Evolutionary conservation across 2,113 vertebrate species (phyloP), one percentile per base, ranked within the genome.

Genomic region (Galemys pyrenaicus): DNA sequence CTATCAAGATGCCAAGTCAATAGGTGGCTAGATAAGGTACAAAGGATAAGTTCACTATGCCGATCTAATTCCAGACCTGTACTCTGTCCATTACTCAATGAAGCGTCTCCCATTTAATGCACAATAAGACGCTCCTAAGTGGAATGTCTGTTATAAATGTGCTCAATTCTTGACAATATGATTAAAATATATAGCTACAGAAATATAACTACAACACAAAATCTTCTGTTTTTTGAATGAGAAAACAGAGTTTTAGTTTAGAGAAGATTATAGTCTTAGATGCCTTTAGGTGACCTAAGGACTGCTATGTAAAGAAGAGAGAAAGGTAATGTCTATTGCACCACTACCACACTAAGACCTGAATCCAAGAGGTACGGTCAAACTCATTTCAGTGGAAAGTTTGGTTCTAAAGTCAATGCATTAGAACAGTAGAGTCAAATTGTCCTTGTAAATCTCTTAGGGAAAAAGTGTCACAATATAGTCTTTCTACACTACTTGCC

Each of bases 151-250:
- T 32, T 62, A 1, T 1, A 65, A 83, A 54, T 75, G 6, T 28
- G 32, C 2, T 32, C 30, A 35, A 4, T 67, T 89, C 56, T 46
- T 78, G 67, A 82, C 6, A 74, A 91, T 58, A 79, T 30, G 6
- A 67, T 89, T 65, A 71, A 37, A 82, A 35, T 54, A 75, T 73
- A 28, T 37, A 30, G 17, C n/a, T 4, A 19, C 22, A 51, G 24
- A 88, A 91, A 89, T 83, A n/a, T 0, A 89, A 71, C 35, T 60
- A 71, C 85, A 91, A 68, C 16, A 87, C 35, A 71, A 68, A 74
- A 26, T 20, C 15, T 56, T 11, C 17, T 89, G 5, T 85, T 85
- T 71, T 22, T 30, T 73, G 65, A 64, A 17, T 46, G 51, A 20
- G 65, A 80, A 85, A 78, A 70, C 13, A 78, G 49, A 51, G 11